Evolutionary conservation across 2,888 invertebrate species (phyloP).

Genomic region (Eupsilia transversa): DNA sequence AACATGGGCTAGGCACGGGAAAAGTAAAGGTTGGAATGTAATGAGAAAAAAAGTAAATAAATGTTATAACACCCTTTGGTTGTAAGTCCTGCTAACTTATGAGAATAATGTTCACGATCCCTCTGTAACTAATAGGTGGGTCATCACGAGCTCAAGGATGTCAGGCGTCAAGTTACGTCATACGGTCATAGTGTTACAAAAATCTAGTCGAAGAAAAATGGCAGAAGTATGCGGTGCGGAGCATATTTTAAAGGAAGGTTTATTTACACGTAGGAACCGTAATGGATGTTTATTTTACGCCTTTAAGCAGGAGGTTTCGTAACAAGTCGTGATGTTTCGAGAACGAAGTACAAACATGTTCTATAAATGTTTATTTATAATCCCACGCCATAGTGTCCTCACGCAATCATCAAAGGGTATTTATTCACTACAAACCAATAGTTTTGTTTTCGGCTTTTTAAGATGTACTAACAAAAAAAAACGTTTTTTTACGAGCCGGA

Average conservation of each 20-base stretch:
- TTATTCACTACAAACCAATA: background rate
- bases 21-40: no score
- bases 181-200: slow-evolving; percentile 26
- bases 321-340: slow-evolving; percentile 19
- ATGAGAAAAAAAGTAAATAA: no score
- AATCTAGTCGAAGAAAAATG: slow-evolving; percentile 8
- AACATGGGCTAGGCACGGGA: background rate
- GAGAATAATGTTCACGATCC: slow-evolving; percentile 47
- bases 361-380: slow-evolving; percentile 19
- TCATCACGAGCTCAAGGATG: slow-evolving; percentile 55
- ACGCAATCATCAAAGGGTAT: slow-evolving; percentile 2
- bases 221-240: no score
- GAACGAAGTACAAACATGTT: slow-evolving; percentile 29
- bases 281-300: slow-evolving; percentile 5
- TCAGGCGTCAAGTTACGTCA: slow-evolving; percentile 44
- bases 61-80: slow-evolving; percentile 41
- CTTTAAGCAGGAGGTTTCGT: background rate
- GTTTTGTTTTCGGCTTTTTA: background rate
- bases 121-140: slow-evolving; percentile 54
- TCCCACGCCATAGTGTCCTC: background rate
- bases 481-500: background rate
- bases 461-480: background rate
- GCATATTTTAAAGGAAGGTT: slow-evolving; percentile 3
- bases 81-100: slow-evolving; percentile 30
- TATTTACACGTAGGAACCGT: background rate